Evolutionary conservation across 2,113 vertebrate species (phyloP), one percentile per base, ranked within the genome.

Genomic region (Cardinalis cardinalis): DNA sequence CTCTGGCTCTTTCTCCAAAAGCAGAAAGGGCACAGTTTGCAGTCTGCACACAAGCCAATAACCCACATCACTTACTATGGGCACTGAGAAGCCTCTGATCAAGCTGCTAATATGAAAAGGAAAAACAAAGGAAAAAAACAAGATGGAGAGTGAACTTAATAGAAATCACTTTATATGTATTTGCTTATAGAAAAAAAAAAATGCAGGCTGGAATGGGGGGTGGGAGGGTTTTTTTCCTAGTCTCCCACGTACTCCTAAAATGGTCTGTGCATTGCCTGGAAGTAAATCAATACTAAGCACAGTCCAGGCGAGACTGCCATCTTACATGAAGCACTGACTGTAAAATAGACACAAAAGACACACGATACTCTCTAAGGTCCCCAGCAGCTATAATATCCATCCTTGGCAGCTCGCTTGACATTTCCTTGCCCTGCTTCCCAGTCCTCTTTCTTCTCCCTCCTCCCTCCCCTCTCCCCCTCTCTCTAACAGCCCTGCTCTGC

Each of bases 401-500:
- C 97, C 98, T 97, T 97, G 98, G 98, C 95, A 98, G 98, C 98
- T 98, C 98, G 97, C 97, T 98, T 99, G 98, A 99, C 98, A 98
- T 98, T 98, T 98, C 98, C 97, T 98, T 97, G 97, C 98, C 98
- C 98, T 93, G 97, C 96, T 98, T 98, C 97, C 97, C 96, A 92
- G 91, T 96, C 94, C 97, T 92, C 91, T 94, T 91, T 96, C 95
- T 94, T 73, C 92, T 91, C 73, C 58, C 92, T 78, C 64, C 96
- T 88, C 90, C 73, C 87, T 77, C 96, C 84, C 91, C 84, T 83
- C 87, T 78, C 61, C 70, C 53, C 53, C 91, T n/a, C 29, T 94
- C 97, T 84, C 97, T 97, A 97, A 98, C 97, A 98, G 98, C 97
- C 93, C 91, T 88, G 95, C 97, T 96, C 96, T 96, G 96, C 96